Base-by-base conservation (phyloP, 2,888 invertebrate species). In the Conops quadrifasciatus region DNA sequence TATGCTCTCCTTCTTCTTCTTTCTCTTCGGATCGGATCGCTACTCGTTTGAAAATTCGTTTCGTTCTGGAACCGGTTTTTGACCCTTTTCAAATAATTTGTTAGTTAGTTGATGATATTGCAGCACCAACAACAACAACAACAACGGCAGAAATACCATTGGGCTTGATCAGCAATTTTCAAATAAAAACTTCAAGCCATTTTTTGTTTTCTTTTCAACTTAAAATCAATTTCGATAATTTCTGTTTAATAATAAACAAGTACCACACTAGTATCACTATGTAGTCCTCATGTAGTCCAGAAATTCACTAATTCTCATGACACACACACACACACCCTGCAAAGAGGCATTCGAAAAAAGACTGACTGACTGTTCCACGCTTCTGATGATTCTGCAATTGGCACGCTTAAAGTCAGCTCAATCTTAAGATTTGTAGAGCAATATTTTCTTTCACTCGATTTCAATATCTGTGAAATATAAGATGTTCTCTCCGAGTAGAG, bases 41-140 rank as follows among this genome's bases (percentile, higher is more conserved):
- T 47, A 13, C 11, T 28, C 45, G 26, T 26, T 28, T 51, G 36
- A 30, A 45, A 9, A 26, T 66, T 28, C 16, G 4, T 36, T 30
- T 53, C 56, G 45, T 66, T 66, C 36, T 66, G 30, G 53, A 68
- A 68, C 68, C 68, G 68, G 68, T 68, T 68, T 66, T 62, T 62
- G 67, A 68, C 62, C 68, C 62, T 68, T 68, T 30, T 15, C 15
- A 47, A 15, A 19, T 36, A 43, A 36, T 3, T 28, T 3, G 51
- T 26, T 51, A 30, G 49, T 51, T 28, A 30, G 49, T 51, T 28
- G 24, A 26, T 24, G 58, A 24, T 58, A 15, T 26, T 28, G 3
- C 58, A 58, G 16, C 26, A 58, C 15, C 28, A 24, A 28, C 28
- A 49, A 15, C 7, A 49, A 49, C 49, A 49, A 16, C 3, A 15